Percentiles rank a stretch among this genome's conserved stretches.
These are phyloP conservation scores for Actinia equina DNA, from an alignment of 64 coral and sea anemone species.

Conservation along the genomic window DNA sequence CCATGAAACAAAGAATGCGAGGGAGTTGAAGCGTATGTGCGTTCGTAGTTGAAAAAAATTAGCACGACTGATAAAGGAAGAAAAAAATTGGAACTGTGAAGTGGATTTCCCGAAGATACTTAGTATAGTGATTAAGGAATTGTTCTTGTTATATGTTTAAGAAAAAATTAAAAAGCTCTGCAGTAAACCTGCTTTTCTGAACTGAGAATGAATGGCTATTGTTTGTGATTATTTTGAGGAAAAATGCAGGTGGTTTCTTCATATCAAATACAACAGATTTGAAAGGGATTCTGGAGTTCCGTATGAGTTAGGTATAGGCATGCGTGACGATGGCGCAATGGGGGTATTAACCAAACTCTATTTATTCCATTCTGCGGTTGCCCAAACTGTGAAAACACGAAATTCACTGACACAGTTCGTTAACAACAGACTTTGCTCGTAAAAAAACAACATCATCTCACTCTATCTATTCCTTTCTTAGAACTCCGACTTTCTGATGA, in stretches of 20 bases:
- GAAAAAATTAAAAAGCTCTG: too few relatives aligned
- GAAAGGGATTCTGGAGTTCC: neutral
- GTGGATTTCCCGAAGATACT: too few relatives aligned
- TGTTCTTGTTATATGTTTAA: too few relatives aligned
- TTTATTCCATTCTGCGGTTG: constrained; percentile 1
- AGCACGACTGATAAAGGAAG: too few relatives aligned
- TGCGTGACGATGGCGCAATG: neutral
- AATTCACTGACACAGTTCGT: neutral
- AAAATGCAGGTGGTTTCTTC: neutral
- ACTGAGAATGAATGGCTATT: too few relatives aligned
- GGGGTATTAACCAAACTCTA: constrained; percentile 1
- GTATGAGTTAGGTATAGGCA: neutral
- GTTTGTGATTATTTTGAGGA: neutral
- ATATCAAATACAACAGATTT: neutral
- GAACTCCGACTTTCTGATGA: neutral
- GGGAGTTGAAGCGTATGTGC: neutral
- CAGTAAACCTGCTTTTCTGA: too few relatives aligned
- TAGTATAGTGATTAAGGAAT: too few relatives aligned
- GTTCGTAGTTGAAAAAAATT: too few relatives aligned
- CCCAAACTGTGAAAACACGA: neutral
- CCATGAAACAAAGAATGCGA: neutral
- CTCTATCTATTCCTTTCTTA: neutral
- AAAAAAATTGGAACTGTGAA: too few relatives aligned
- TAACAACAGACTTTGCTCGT: neutral
- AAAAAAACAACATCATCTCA: neutral